phyloP scores from a whole-genome alignment of 2,113 vertebrate genomes.

The Alectura lathami region DNA sequence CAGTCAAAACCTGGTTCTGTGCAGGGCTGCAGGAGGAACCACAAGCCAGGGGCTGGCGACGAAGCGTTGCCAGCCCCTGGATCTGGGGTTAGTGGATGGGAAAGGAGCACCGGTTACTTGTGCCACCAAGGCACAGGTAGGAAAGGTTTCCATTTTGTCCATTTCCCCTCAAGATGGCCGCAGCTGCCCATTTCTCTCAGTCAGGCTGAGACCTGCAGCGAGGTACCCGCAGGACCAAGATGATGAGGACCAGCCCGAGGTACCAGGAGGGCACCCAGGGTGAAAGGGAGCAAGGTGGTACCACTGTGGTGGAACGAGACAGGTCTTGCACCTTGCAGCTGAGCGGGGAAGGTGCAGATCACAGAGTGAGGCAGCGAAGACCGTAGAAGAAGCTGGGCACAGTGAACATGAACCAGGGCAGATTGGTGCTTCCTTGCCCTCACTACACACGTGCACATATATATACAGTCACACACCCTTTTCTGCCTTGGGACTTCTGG shows the following conservation, averaged over 20 bases:
- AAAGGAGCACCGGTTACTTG: background rate
- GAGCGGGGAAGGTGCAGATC: background rate
- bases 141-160: background rate
- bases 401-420: background rate
- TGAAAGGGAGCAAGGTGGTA: background rate
- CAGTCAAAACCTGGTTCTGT: background rate
- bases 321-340: background rate
- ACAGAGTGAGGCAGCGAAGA: background rate
- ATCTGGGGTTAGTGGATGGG: background rate
- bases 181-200: background rate
- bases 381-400: background rate
- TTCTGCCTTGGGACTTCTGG: background rate
- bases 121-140: background rate
- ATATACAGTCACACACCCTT: background rate
- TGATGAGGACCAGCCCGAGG: background rate
- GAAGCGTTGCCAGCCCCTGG: background rate
- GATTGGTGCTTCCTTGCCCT: background rate
- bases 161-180: background rate
- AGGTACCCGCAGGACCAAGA: background rate
- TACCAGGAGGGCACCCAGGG: background rate
- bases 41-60: background rate
- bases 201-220: background rate
- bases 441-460: accelerated
- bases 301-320: background rate
- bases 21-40: accelerated